phyloP scores from a whole-genome alignment of 2,888 invertebrate genomes.

The Lepidonotus clava region DNA sequence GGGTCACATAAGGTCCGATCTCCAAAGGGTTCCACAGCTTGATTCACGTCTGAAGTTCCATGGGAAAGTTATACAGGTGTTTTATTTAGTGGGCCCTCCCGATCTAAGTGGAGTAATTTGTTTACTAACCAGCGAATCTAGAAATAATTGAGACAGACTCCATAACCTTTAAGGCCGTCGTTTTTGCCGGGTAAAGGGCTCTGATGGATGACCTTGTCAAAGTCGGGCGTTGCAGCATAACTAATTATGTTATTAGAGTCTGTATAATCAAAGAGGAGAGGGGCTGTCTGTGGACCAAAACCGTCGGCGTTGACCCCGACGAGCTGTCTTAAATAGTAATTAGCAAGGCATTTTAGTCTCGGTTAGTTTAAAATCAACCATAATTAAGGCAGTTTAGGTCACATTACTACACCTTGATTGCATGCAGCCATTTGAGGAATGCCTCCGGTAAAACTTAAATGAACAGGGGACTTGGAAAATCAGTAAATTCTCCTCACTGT shows the following conservation, averaged over 20 bases:
- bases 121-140: not conserved
- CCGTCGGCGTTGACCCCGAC: not conserved
- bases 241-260: slow-evolving; percentile 43
- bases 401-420: slow-evolving; percentile 23
- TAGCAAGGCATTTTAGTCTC: slow-evolving; percentile 1
- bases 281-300: not conserved
- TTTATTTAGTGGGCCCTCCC: not conserved
- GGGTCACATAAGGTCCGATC: no score
- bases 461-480: not conserved
- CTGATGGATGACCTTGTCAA: slow-evolving; percentile 31
- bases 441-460: slow-evolving; percentile 29
- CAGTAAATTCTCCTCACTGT: no score
- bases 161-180: not conserved
- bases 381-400: slow-evolving; percentile 28
- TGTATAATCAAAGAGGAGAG: not conserved
- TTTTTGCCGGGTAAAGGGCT: not conserved
- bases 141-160: slow-evolving; percentile 2
- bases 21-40: no score
- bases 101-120: slow-evolving; percentile 20
- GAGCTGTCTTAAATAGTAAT: slow-evolving; percentile 30
- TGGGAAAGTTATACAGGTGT: not conserved
- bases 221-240: slow-evolving; percentile 45
- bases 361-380: slow-evolving; percentile 21
- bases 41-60: not conserved
- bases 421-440: slow-evolving; percentile 40